Base-by-base conservation (phyloP, 1,140 invertebrate genomes). In the Bombus fervidus region DNA sequence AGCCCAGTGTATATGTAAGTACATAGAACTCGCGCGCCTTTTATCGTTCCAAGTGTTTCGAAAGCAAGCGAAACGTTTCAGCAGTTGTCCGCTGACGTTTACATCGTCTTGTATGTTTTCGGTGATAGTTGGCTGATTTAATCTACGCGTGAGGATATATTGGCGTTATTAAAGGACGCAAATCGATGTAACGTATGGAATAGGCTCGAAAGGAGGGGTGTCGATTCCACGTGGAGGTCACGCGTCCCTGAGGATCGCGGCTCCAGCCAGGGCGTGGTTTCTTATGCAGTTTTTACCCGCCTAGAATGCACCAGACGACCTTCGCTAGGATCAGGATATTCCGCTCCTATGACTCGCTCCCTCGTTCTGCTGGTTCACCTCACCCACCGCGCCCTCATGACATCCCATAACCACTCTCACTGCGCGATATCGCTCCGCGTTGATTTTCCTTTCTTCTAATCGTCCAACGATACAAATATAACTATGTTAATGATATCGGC, bases 271-370 rank as follows among this genome's bases (percentile, higher is more conserved):
- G 94, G 94, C 93, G 94, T 95, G 94, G 94, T 94, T 94, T 94
- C 92, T 92, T 94, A 94, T 93, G 93, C 90, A 92, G 89, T 94
- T 95, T 95, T 94, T 94, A 90, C 90, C 85, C 78, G 90, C 81
- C 88, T 94, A 94, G 92, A 94, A 94, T 93, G 93, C 94, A 94
- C 94, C 91, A 93, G 94, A 84, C 92, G 94, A 86, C 94, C 94
- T 95, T 95, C 94, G 91, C 87, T 91, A 89, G 90, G 92, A 95
- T 94, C 94, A 92, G 93, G 91, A 94, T 94, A 94, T 89, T 92
- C 92, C 92, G 85, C 83, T 68, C 66, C 72, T 74, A 39, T 81
- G 37, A 18, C 47, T 53, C 47, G 79, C 84, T 41, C 86, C 71
- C 28, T 53, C 47, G 43, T 62, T 71, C 75, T 31, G 22, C 66